These are phyloP conservation scores for Euspilapteryx auroguttella DNA, from an alignment of 2,888 invertebrate genomes.

Conservation along the genomic window DNA sequence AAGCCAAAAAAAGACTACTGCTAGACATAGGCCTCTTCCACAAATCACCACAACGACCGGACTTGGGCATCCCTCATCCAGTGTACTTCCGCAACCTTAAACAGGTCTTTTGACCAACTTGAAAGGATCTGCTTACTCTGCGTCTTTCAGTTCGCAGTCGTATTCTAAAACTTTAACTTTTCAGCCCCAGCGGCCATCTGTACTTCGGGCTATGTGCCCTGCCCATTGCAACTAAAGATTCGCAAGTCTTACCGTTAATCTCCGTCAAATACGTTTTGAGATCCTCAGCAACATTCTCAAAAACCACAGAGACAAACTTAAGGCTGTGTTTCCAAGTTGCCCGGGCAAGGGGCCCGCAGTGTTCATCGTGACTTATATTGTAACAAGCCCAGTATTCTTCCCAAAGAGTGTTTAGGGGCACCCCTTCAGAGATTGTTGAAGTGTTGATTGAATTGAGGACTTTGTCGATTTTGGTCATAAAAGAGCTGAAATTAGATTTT, in stretches of 20 bases:
- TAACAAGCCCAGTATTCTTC: slow-evolving; percentile 21
- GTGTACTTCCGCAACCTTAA: too few relatives aligned
- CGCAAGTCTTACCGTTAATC: slow-evolving; percentile 24
- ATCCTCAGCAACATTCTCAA: slow-evolving; percentile 24
- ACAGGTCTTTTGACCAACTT: too few relatives aligned
- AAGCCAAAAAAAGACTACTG: background rate
- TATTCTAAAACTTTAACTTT: too few relatives aligned
- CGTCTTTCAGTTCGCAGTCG: too few relatives aligned
- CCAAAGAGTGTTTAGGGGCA: slow-evolving; percentile 25
- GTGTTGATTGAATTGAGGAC: slow-evolving; percentile 25
- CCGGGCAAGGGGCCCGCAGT: slow-evolving; percentile 20
- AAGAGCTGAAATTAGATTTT: slow-evolving; percentile 25
- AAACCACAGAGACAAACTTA: slow-evolving; percentile 23
- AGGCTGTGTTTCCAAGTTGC: slow-evolving; percentile 25
- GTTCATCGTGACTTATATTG: slow-evolving; percentile 9
- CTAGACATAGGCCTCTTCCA: background rate
- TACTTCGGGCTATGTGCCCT: too few relatives aligned
- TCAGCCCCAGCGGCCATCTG: too few relatives aligned
- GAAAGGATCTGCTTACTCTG: too few relatives aligned
- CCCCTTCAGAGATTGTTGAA: slow-evolving; percentile 9
- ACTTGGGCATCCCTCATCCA: background rate
- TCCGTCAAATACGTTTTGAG: slow-evolving; percentile 35
- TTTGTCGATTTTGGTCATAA: slow-evolving; percentile 31
- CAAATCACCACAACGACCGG: background rate
- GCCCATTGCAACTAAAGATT: slow-evolving; percentile 2